phyloP scores from a whole-genome alignment of 2,888 invertebrate genomes.

The Ellobium chinense region DNA sequence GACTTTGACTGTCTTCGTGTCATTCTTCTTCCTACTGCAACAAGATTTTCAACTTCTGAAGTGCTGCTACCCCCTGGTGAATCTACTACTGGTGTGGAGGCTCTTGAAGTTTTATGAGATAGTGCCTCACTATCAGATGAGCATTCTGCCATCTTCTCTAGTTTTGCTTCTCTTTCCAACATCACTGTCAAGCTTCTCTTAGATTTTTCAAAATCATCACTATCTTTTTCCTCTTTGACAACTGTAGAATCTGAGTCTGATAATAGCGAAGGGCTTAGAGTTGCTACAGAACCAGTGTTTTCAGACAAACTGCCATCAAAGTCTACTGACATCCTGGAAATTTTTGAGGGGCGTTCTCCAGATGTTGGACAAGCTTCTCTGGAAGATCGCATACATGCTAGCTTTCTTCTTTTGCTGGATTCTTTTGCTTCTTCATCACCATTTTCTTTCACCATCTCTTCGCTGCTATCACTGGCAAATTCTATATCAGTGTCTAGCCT shows the following conservation, averaged over 20 bases:
- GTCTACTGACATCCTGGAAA: background rate
- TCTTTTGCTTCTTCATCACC: background rate
- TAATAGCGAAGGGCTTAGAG: background rate
- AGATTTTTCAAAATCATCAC: background rate
- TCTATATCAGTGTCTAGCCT: background rate
- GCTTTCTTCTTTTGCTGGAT: background rate
- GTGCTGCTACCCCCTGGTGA: background rate
- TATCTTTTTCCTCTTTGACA: background rate
- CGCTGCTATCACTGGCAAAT: background rate
- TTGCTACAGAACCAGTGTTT: background rate
- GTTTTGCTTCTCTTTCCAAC: constrained; percentile 18
- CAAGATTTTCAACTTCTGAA: background rate
- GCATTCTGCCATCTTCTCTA: constrained; percentile 24
- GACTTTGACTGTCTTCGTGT: background rate
- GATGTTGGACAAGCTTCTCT: background rate
- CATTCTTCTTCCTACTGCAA: background rate
- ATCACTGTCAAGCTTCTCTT: constrained; percentile 9
- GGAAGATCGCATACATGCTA: background rate
- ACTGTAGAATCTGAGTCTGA: background rate
- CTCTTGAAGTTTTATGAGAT: background rate
- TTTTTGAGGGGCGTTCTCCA: background rate
- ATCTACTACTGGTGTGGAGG: background rate
- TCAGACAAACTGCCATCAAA: background rate
- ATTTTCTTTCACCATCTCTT: background rate
- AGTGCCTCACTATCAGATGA: background rate